Percentiles rank a stretch among this genome's conserved stretches.
phyloP scores from a whole-genome alignment of 2,888 invertebrate genomes.

The Folsomia candida region DNA sequence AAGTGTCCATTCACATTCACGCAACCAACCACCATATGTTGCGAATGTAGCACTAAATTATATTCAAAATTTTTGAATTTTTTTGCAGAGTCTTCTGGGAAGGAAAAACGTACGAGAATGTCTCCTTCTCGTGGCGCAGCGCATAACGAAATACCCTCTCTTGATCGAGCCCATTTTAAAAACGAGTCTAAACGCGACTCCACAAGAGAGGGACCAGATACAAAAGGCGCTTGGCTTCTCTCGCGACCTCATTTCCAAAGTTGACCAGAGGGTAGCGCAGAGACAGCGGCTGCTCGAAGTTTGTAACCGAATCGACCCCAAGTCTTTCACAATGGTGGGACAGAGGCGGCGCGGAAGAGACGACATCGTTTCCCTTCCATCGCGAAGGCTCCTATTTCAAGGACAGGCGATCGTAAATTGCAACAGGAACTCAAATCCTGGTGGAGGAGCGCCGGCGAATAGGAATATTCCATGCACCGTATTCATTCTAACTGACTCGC shows the following conservation, averaged over 20 bases:
- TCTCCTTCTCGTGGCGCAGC: slow-evolving; percentile 89
- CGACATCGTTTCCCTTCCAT: slow-evolving; percentile 43
- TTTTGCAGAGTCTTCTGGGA: slow-evolving; percentile 73
- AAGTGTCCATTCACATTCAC: not conserved
- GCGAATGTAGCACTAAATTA: no score
- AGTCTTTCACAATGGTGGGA: slow-evolving; percentile 80
- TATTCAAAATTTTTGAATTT: slow-evolving; percentile 11
- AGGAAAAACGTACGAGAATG: slow-evolving; percentile 95
- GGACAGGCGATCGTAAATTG: slow-evolving; percentile 46
- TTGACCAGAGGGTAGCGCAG: slow-evolving; percentile 88
- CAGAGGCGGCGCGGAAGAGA: slow-evolving; percentile 54
- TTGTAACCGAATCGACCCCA: slow-evolving; percentile 86
- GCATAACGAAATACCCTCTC: slow-evolving; percentile 91
- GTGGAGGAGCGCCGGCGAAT: slow-evolving; percentile 24
- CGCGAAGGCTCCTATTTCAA: slow-evolving; percentile 45
- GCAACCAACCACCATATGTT: not conserved
- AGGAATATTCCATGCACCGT: slow-evolving; percentile 45
- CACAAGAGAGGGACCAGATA: slow-evolving; percentile 76
- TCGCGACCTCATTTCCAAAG: slow-evolving; percentile 78
- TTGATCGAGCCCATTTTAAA: slow-evolving; percentile 88
- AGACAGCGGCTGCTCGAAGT: slow-evolving; percentile 89
- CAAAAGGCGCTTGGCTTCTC: slow-evolving; percentile 63
- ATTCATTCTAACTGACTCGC: slow-evolving; percentile 47
- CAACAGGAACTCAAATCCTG: slow-evolving; percentile 35
- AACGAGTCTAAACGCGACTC: slow-evolving; percentile 70